Conservation (phyloP, 2,888 invertebrate species). For the Crossocerus cetratus region DNA sequence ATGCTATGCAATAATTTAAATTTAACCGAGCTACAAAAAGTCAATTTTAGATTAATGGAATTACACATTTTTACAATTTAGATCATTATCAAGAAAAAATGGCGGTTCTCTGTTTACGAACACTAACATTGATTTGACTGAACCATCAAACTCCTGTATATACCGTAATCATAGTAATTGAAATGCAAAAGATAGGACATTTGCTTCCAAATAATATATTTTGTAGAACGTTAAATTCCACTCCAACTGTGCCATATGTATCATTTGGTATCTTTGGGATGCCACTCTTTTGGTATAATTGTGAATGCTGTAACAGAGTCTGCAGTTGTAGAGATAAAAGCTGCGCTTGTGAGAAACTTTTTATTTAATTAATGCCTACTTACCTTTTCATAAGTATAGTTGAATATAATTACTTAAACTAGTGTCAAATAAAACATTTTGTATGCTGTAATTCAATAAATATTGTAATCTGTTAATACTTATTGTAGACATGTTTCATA, state of each 20-base stretch:
- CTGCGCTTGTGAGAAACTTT: not conserved
- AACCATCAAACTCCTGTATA: not conserved
- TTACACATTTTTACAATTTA: slow-evolving; percentile 7
- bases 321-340: not conserved
- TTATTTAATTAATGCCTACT: not conserved
- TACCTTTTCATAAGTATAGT: not conserved
- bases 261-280: not conserved
- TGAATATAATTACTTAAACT: not conserved
- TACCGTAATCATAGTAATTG: no score
- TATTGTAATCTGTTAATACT: slow-evolving; percentile 2
- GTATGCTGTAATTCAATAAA: slow-evolving; percentile 36
- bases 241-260: not conserved
- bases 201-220: not conserved
- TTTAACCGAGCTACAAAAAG: no score
- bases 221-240: not conserved
- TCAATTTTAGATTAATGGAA: no score
- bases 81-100: slow-evolving; percentile 18
- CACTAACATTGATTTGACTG: not conserved
- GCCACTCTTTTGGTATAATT: not conserved
- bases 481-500: slow-evolving; percentile 2
- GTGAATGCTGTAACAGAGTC: not conserved
- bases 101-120: not conserved
- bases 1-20: no score
- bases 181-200: no score
- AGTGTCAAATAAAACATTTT: slow-evolving; percentile 37